phyloP scores from a whole-genome alignment of 2,113 vertebrate genomes.

The Tamias sibiricus region DNA sequence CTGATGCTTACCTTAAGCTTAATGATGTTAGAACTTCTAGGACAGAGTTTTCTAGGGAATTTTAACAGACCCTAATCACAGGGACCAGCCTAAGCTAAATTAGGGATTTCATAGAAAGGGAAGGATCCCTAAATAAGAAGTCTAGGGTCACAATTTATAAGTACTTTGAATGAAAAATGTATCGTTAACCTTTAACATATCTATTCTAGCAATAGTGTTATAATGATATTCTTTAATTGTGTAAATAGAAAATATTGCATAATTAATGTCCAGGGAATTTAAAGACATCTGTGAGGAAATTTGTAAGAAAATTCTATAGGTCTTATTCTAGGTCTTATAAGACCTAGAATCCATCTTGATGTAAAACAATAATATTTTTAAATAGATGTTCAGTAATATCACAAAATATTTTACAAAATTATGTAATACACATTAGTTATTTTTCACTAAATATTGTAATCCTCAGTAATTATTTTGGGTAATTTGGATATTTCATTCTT shows the following conservation, averaged over 20 bases:
- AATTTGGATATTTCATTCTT: not conserved
- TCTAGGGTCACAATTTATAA: not conserved
- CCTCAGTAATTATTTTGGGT: not conserved
- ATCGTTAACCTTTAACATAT: not conserved
- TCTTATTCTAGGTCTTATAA: not conserved
- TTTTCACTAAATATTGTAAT: not conserved
- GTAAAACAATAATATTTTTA: slow-evolving; percentile 6
- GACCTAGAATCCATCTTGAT: not conserved
- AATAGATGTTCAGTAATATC: not conserved
- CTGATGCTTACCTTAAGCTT: not conserved
- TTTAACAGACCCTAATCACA: not conserved
- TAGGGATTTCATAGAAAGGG: not conserved
- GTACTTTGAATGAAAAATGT: not conserved
- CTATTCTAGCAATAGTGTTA: not conserved
- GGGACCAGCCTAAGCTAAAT: not conserved
- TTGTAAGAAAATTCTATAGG: not conserved
- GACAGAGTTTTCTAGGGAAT: not conserved
- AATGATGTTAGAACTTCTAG: not conserved
- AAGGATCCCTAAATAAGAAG: not conserved
- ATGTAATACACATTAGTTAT: not conserved
- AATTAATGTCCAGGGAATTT: not conserved
- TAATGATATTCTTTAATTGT: not conserved
- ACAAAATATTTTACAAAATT: not conserved
- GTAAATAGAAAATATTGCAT: not conserved
- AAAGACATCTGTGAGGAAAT: not conserved